Conservation (phyloP, 2,888 invertebrate genomes). For the Trissonchulus sp. region DNA sequence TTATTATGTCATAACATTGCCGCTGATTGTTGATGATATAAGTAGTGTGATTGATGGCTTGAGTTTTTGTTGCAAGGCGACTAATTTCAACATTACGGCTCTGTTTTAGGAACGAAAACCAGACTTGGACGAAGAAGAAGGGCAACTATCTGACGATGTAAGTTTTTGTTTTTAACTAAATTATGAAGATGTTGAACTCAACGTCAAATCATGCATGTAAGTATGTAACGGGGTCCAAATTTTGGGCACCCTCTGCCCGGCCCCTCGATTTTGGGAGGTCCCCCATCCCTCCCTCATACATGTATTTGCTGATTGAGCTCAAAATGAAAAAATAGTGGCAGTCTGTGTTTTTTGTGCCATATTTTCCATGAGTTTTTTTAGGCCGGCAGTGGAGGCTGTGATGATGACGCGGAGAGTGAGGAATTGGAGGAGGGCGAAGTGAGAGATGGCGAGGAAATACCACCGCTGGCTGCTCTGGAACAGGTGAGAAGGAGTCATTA, state of each 20-base stretch:
- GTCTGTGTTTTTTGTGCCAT: too few species aligned
- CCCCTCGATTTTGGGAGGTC: background rate
- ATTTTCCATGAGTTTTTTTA: too few species aligned
- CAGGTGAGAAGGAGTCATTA: background rate
- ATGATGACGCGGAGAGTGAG: slow-evolving; percentile 40
- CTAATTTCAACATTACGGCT: too few species aligned
- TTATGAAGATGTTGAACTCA: background rate
- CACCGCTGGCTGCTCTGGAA: background rate
- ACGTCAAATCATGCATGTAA: too few species aligned
- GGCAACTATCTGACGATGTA: background rate
- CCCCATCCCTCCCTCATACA: too few species aligned
- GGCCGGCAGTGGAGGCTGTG: background rate
- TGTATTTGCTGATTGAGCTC: too few species aligned
- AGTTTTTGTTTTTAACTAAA: background rate
- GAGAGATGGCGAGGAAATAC: slow-evolving; percentile 40
- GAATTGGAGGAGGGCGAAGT: slow-evolving; percentile 55
- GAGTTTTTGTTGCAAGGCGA: too few species aligned
- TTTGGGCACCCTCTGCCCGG: background rate
- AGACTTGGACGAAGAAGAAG: background rate
- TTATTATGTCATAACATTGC: too few species aligned
- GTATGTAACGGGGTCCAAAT: too few species aligned
- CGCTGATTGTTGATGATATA: too few species aligned
- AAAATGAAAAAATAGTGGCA: too few species aligned
- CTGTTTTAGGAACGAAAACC: background rate
- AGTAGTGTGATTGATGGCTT: too few species aligned